Evolutionary conservation across 2,888 invertebrate species (phyloP).

Genomic region (Trisateles emortualis): DNA sequence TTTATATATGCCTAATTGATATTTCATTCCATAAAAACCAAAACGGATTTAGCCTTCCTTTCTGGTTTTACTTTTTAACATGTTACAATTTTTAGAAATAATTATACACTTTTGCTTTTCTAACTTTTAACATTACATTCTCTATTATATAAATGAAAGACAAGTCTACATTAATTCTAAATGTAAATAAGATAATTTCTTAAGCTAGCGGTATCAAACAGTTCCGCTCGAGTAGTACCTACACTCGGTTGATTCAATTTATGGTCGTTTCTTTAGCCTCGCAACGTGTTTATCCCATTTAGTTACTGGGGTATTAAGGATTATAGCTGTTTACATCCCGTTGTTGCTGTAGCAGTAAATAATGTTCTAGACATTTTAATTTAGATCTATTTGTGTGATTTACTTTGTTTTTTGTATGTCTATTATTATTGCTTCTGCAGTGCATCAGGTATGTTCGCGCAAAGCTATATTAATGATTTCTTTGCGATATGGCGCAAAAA

Average conservation of each 20-base stretch:
- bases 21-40: not conserved
- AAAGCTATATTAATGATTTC: no score
- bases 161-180: not conserved
- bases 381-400: not conserved
- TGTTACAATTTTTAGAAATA: not conserved
- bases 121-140: not conserved
- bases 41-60: no score
- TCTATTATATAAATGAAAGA: not conserved
- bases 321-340: constrained; percentile 6
- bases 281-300: constrained; percentile 32
- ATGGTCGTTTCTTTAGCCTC: constrained; percentile 31
- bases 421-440: no score
- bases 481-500: no score
- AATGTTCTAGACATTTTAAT: not conserved
- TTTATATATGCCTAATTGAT: not conserved
- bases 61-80: not conserved
- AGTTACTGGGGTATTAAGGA: constrained; percentile 31
- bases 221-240: constrained; percentile 28
- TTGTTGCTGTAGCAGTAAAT: not conserved
- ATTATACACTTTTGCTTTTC: not conserved
- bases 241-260: constrained; percentile 22
- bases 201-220: constrained; percentile 26
- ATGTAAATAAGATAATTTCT: constrained; percentile 2
- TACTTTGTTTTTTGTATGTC: no score
- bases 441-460: no score